phyloP scores from a whole-genome alignment of 2,113 vertebrate genomes.

The Chitala chitala region DNA sequence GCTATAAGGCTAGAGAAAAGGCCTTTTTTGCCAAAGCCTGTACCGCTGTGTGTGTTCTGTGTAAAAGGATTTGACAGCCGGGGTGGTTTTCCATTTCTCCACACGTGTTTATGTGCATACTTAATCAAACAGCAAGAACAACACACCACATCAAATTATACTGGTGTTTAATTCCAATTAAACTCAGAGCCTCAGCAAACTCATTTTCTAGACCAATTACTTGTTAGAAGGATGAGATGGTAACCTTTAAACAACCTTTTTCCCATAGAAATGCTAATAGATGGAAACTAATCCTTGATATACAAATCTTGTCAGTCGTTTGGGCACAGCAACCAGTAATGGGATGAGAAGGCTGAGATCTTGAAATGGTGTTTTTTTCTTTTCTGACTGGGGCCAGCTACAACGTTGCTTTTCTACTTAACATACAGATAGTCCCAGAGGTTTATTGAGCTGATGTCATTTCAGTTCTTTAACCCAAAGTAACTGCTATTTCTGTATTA shows the following conservation, averaged over 20 bases:
- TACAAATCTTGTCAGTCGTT: slow-evolving; percentile 33
- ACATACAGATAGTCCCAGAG: background rate
- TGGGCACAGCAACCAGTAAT: slow-evolving; percentile 7
- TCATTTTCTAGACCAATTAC: slow-evolving; percentile 57
- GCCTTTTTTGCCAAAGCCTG: background rate
- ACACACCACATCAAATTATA: slow-evolving; percentile 38
- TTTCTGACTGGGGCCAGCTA: background rate
- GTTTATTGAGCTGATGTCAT: background rate
- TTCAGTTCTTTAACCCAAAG: background rate
- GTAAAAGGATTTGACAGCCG: background rate
- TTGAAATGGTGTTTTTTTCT: slow-evolving; percentile 21
- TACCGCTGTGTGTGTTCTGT: background rate
- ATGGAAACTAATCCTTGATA: slow-evolving; percentile 34
- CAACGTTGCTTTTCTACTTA: background rate
- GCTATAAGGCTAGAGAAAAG: slow-evolving; percentile 11
- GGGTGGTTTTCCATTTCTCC: slow-evolving; percentile 11
- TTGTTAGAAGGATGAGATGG: slow-evolving; percentile 42
- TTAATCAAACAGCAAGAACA: slow-evolving; percentile 53
- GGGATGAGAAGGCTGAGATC: slow-evolving; percentile 28
- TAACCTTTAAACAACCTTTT: slow-evolving; percentile 46
- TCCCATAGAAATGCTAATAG: slow-evolving; percentile 31
- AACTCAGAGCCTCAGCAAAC: slow-evolving; percentile 49
- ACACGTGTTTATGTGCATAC: slow-evolving; percentile 46
- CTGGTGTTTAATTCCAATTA: slow-evolving; percentile 58
- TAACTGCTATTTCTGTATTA: no score